A percentile compares a stretch with the other conserved stretches of the same genome.
phyloP scores from a whole-genome alignment of 2,888 invertebrate species.

The Ennomos fuscantarius region DNA sequence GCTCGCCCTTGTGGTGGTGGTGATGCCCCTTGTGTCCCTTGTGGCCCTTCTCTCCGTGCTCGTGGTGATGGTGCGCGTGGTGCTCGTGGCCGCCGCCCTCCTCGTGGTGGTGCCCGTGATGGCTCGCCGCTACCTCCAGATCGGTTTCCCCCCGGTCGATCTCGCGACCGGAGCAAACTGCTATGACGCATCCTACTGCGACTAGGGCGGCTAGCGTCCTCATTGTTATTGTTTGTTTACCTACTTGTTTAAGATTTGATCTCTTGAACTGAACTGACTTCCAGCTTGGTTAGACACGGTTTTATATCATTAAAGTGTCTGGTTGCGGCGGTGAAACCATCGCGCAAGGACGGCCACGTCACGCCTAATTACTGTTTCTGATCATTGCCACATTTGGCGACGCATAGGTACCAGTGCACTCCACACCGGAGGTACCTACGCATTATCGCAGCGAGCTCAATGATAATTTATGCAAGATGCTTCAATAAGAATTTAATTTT shows the following conservation, averaged over 20 bases:
- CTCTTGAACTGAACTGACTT: constrained; percentile 72
- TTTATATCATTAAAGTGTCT: constrained; percentile 76
- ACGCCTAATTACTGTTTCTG: constrained; percentile 68
- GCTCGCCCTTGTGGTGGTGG: constrained; percentile 91
- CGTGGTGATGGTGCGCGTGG: constrained; percentile 88
- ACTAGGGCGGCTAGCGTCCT: constrained; percentile 78
- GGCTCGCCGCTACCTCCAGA: constrained; percentile 80
- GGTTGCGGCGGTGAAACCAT: constrained; percentile 80
- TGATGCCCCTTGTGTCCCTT: constrained; percentile 92
- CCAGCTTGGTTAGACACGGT: constrained; percentile 65
- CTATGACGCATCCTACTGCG: constrained; percentile 68
- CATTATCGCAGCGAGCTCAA: constrained; percentile 10
- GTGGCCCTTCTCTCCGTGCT: constrained; percentile 90
- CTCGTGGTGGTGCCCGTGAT: constrained; percentile 84
- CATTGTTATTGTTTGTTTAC: constrained; percentile 53
- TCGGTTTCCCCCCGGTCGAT: constrained; percentile 68
- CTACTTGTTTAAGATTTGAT: constrained; percentile 68
- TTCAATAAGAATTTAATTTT: no score
- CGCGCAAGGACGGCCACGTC: constrained; percentile 79
- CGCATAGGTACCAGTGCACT: constrained; percentile 29
- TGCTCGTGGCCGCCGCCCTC: constrained; percentile 89
- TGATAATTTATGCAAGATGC: no score
- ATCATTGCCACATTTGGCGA: constrained; percentile 56
- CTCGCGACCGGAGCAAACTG: constrained; percentile 68
- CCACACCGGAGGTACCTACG: constrained; percentile 21